A percentile compares a stretch with the other conserved stretches of the same genome.
Evolutionary conservation across 1,140 invertebrate species (phyloP).

Genomic region (Branchinecta lynchi): DNA sequence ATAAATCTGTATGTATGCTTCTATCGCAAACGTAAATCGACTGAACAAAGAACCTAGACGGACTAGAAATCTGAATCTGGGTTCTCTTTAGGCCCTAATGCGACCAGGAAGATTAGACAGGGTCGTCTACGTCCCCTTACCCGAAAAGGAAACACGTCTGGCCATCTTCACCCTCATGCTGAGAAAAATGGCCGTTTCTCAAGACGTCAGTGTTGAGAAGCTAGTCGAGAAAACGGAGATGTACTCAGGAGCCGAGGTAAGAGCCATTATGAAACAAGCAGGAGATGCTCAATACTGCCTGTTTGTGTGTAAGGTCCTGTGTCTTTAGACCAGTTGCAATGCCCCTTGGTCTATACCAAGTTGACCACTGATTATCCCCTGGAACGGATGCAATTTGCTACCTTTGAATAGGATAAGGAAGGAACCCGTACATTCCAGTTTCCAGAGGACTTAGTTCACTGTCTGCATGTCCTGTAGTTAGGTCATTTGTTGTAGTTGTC

Average conservation of each 20-base stretch:
- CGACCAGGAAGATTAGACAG: slow-evolving; percentile 73
- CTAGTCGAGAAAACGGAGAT: slow-evolving; percentile 49
- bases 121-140: slow-evolving; percentile 72
- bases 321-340: too few species aligned
- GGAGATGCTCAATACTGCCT: neutral
- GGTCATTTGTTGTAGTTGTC: too few species aligned
- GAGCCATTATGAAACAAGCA: neutral
- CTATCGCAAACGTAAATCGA: too few species aligned
- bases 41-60: too few species aligned
- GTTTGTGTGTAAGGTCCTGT: neutral
- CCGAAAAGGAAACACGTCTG: slow-evolving; percentile 48
- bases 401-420: too few species aligned
- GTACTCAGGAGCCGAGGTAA: slow-evolving; percentile 76
- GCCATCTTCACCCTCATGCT: slow-evolving; percentile 57
- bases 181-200: slow-evolving; percentile 40
- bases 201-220: slow-evolving; percentile 43
- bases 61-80: neutral
- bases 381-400: too few species aligned
- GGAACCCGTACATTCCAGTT: too few species aligned
- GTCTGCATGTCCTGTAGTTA: too few species aligned
- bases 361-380: too few species aligned
- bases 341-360: too few species aligned
- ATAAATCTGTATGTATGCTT: too few species aligned
- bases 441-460: too few species aligned
- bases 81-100: slow-evolving; percentile 48